Evolutionary conservation across 2,797 vertebrate genomes (phyloP), one percentile per base, ranked within the genome.

Genomic region (Sebastes aleutianus): DNA sequence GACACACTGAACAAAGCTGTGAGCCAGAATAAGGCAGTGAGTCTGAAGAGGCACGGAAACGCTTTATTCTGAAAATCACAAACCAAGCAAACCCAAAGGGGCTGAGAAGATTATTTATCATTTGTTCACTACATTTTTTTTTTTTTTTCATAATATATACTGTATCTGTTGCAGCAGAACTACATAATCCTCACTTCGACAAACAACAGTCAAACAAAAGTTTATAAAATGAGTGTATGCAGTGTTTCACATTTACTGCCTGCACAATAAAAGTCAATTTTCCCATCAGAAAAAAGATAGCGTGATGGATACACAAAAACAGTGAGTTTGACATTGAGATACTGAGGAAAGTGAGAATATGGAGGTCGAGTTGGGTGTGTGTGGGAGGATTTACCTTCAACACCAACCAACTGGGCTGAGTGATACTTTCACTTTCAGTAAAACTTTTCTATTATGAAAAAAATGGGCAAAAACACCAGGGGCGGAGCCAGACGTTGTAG

Each of bases 1-100:
- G 36, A 39, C 69, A n/a, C 47, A 20, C n/a, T 57, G 65, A 63
- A 85, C 47, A 78, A 61, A 82, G 71, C 65, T 31, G 43, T 1
- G 16, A 80, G 61, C n/a, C 20, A 66, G 39, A 62, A 66, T 31
- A 65, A 65, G 36, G 47, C 69, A 64, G 75, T 10, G 50, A 78
- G 34, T 36, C 24, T 78, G 78, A 59, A 63, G 39, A 70, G 47
- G 67, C 31, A 31, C 11, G 31, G 39, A 69, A 75, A 34, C 3
- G 16, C 4, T 86, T 78, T 56, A 71, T 76, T 72, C 76, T 69
- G 31, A 66, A 83, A 88, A 84, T 74, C 66, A 70, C 71, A 76
- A 79, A 63, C 29, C 64, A 79, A 79, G 70, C 72, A 80, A 73
- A 80, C 53, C 29, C 27, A 84, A 76, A 79, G 16, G 56, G 58